Evolutionary conservation across 2,797 vertebrate species (phyloP), one percentile per base, ranked within the genome.

Genomic region (Hylomyscus alleni): DNA sequence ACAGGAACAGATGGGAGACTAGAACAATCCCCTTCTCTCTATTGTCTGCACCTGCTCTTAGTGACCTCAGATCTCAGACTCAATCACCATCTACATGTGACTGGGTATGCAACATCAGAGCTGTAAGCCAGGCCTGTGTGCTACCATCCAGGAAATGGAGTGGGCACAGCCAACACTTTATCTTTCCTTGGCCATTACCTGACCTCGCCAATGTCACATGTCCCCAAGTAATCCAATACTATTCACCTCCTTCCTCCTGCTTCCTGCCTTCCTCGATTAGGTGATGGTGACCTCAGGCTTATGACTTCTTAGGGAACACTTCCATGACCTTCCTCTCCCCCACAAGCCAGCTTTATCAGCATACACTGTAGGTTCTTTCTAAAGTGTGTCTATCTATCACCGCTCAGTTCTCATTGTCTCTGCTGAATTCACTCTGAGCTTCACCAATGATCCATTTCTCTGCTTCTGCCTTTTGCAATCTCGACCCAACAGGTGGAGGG

Each of bases 101-200:
- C 40, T 54, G 31, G 31, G 2, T 0, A 0, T 31, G 52, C 12
- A n/a, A 10, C 34, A 62, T 34, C 17, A 20, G 10, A 8, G 20
- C 22, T 40, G 17, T n/a, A 52, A 37, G 44, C 52, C 78, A 76
- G 52, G 50, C 60, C 65, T 47, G 13, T 44, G 44, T 47, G 24
- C 26, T 40, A 2, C 50, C 54, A 24, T n/a, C 58, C 77, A 83
- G 72, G 77, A 29, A 1, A 29, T 14, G 1, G n/a, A 60, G 54
- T 40, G 80, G 22, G 1, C 26, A 1, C n/a, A 56, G 77, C n/a
- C 76, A 31, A 29, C 9, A 2, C 29, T 78, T 78, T 37, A 1
- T 11, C 20, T 75, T 24, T 24, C 24, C 26, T 11, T 5, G 6
- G 11, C 83, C 34, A 12, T 31, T 26, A 14, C 11, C 81, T 10